phyloP scores from a whole-genome alignment of 2,113 vertebrate species.

The Prietella phreatophila region DNA sequence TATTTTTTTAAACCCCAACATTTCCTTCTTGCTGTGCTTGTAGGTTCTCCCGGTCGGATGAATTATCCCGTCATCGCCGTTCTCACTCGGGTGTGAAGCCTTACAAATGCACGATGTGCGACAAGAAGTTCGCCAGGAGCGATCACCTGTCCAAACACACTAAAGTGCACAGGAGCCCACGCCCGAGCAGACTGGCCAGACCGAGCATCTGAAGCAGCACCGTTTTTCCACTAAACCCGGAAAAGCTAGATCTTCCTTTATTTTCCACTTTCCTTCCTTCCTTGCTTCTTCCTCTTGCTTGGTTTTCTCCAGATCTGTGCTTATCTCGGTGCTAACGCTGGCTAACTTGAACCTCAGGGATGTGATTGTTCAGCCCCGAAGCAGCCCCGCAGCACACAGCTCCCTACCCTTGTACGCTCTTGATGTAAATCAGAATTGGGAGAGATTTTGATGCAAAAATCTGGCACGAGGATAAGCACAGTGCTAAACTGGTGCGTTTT shows the following conservation, averaged over 20 bases:
- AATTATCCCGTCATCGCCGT: slow-evolving; percentile 83
- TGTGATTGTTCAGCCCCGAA: slow-evolving; percentile 49
- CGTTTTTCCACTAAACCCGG: not conserved
- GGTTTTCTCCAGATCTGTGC: slow-evolving; percentile 35
- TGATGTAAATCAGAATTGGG: not conserved
- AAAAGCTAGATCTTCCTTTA: slow-evolving; percentile 30
- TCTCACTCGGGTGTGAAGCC: slow-evolving; percentile 87
- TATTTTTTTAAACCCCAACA: not conserved
- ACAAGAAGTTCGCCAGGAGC: slow-evolving; percentile 85
- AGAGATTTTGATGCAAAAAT: slow-evolving; percentile 13
- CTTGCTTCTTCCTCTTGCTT: not conserved
- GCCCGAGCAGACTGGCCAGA: slow-evolving; percentile 66
- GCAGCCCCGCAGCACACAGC: not conserved
- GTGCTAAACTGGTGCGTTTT: slow-evolving; percentile 28
- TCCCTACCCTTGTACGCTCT: not conserved
- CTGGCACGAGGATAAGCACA: not conserved
- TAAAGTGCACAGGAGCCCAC: slow-evolving; percentile 80
- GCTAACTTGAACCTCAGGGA: slow-evolving; percentile 52
- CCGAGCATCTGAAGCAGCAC: slow-evolving; percentile 64
- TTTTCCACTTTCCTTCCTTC: slow-evolving; percentile 10
- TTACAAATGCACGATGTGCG: slow-evolving; percentile 78
- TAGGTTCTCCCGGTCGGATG: slow-evolving; percentile 85
- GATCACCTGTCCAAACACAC: slow-evolving; percentile 85
- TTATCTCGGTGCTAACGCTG: slow-evolving; percentile 49
- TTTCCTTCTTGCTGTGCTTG: not conserved